A percentile compares a stretch with the other conserved stretches of the same genome.
phyloP scores from a whole-genome alignment of 2,888 invertebrate genomes.

The Cheilosia urbana region DNA sequence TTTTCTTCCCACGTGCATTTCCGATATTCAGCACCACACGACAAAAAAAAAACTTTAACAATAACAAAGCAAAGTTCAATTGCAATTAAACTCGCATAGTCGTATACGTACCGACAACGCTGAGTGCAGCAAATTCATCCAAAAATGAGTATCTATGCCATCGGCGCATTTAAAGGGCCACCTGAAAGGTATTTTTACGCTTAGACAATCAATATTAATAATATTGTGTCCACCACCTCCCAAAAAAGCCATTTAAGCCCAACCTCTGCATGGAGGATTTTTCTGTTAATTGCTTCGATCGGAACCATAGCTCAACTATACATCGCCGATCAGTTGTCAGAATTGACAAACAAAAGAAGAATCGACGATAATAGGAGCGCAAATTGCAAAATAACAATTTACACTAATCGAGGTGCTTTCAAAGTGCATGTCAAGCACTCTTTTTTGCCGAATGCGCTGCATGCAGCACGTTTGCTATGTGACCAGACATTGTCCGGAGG shows the following conservation, averaged over 20 bases:
- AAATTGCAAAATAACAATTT: slow-evolving; percentile 71
- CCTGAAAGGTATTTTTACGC: slow-evolving; percentile 67
- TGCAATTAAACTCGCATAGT: slow-evolving; percentile 16
- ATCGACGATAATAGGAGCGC: slow-evolving; percentile 66
- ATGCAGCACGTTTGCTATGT: slow-evolving; percentile 46
- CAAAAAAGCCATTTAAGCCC: slow-evolving; percentile 41
- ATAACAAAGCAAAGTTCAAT: slow-evolving; percentile 67
- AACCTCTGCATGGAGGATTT: slow-evolving; percentile 35
- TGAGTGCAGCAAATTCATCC: slow-evolving; percentile 42
- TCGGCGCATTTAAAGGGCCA: slow-evolving; percentile 58
- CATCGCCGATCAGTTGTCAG: slow-evolving; percentile 33
- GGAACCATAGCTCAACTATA: slow-evolving; percentile 30
- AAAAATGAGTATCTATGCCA: slow-evolving; percentile 58
- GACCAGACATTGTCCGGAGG: slow-evolving; percentile 28
- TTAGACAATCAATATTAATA: slow-evolving; percentile 61
- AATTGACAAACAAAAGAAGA: slow-evolving; percentile 49
- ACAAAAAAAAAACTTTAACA: not conserved
- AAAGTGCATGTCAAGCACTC: slow-evolving; percentile 57
- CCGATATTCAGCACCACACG: slow-evolving; percentile 39
- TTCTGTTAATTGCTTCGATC: slow-evolving; percentile 58
- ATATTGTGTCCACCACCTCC: not conserved
- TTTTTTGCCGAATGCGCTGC: slow-evolving; percentile 22
- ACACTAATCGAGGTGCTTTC: slow-evolving; percentile 66
- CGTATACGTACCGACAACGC: slow-evolving; percentile 22
- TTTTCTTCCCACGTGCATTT: slow-evolving; percentile 72